Base-by-base conservation (phyloP, 2,888 invertebrate species). In the Myathropa florea region DNA sequence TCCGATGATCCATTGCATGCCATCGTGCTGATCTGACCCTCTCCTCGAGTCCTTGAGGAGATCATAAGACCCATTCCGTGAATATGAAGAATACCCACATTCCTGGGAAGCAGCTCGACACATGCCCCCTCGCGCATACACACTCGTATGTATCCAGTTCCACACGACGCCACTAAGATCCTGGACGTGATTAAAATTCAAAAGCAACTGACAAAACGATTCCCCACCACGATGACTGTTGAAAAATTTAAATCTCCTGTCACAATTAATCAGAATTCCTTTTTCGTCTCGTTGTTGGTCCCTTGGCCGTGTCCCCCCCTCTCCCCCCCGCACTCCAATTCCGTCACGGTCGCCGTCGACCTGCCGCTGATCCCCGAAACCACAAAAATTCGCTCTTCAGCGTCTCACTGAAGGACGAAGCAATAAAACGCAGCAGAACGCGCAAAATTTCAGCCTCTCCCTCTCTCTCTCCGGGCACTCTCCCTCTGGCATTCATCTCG, bases 341-440 rank as follows among this genome's bases (percentile, higher is more conserved):
- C 36, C 59, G 57, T 77, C 61, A 46, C 18, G 18, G 46, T 60
- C 80, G 23, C 12, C 33, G 33, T 33, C 33, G 12, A 12, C 33
- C 12, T 12, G 57, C 24, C 57, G 68, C 73, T 82, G 83, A 86
- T 83, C 83, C 83, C 83, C 78, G 57, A 84, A 86, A 83, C 73
- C 78, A 23, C 73, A 78, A 83, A 82, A 72, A 75, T 78, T 39
- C 65, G 46, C 70, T 78, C 39, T 65, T 78, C 60, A 86, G 79
- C 83, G 75, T 78, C 78, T 71, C 75, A 83, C 83, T 83, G 83
- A 86, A 86, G 86, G 86, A 86, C 86, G 83, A 86, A 83, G 75
- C 75, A 86, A 86, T 86, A 86, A 82, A 70, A 65, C n/a, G 46
- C 68, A 76, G 57, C 70, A 55, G 64, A 70, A 68, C 59, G n/a